A percentile compares a stretch with the other conserved stretches of the same genome.
phyloP scores from a whole-genome alignment of 2,797 vertebrate species.

The Chaunax sp. region DNA sequence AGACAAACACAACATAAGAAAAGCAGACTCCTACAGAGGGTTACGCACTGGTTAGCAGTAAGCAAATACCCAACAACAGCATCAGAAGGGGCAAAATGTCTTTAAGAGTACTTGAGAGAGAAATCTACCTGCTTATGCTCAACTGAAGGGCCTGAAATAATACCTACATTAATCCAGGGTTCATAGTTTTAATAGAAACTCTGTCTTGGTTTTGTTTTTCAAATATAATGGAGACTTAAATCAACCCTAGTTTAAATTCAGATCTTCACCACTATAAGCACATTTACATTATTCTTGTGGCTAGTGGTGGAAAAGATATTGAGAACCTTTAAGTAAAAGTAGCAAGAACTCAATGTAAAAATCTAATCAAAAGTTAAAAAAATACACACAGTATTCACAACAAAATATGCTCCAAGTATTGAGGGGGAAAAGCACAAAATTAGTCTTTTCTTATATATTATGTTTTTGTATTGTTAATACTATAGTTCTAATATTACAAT shows the following conservation, averaged over 20 bases:
- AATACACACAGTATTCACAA: neutral
- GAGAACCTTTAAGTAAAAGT: neutral
- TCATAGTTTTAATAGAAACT: neutral
- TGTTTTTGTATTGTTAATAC: too few species aligned
- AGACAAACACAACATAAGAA: conserved; percentile 76
- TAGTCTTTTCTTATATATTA: neutral
- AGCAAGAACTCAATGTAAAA: neutral
- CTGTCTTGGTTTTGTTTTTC: too few species aligned
- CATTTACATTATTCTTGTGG: neutral
- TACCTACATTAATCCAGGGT: neutral
- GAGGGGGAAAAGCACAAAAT: neutral
- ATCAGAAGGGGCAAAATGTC: conserved; percentile 16
- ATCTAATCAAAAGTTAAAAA: neutral
- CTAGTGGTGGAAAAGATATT: conserved; percentile 3
- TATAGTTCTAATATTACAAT: too few species aligned
- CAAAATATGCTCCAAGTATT: neutral
- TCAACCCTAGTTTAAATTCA: neutral
- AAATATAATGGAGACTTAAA: too few species aligned
- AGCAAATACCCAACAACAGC: conserved; percentile 63
- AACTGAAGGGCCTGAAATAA: conserved; percentile 3
- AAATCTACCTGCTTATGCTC: conserved; percentile 5
- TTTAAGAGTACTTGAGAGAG: neutral
- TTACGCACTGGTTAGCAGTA: conserved; percentile 72
- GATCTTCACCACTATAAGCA: neutral
- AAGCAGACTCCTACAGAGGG: conserved; percentile 71